These are phyloP conservation scores for Dicerorhinus sumatrensis DNA, from an alignment of 2,113 vertebrate species.

Conservation along the genomic window DNA sequence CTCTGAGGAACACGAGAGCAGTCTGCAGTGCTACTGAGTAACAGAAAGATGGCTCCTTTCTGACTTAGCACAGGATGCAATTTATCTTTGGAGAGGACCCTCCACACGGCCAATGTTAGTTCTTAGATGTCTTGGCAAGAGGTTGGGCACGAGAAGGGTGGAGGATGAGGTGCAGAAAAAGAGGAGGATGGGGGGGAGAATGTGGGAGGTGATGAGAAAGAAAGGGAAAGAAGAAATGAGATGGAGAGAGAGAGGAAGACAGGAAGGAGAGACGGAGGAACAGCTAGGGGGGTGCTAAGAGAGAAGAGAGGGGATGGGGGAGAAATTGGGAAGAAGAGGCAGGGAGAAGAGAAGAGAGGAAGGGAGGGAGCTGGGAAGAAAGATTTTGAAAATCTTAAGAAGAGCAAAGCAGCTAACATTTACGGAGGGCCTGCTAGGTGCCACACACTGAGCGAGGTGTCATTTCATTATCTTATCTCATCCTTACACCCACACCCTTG, in stretches of 20 bases:
- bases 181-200: background rate
- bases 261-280: background rate
- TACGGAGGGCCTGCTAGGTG: background rate
- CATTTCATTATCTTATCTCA: background rate
- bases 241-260: background rate
- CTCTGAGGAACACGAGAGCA: background rate
- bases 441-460: background rate
- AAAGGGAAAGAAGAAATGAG: background rate
- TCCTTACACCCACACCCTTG: background rate
- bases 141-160: background rate
- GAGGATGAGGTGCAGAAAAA: background rate
- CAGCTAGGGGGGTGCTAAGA: background rate
- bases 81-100: background rate
- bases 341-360: background rate
- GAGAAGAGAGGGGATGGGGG: no score
- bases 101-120: background rate
- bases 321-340: background rate
- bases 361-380: background rate
- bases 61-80: background rate
- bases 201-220: background rate
- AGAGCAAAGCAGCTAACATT: background rate
- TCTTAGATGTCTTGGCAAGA: background rate
- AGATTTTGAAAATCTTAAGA: background rate
- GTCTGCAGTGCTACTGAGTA: background rate
- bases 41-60: background rate